These are phyloP conservation scores for Spizaetus ornatus DNA, from an alignment of 2,113 vertebrate species.

Conservation along the genomic window DNA sequence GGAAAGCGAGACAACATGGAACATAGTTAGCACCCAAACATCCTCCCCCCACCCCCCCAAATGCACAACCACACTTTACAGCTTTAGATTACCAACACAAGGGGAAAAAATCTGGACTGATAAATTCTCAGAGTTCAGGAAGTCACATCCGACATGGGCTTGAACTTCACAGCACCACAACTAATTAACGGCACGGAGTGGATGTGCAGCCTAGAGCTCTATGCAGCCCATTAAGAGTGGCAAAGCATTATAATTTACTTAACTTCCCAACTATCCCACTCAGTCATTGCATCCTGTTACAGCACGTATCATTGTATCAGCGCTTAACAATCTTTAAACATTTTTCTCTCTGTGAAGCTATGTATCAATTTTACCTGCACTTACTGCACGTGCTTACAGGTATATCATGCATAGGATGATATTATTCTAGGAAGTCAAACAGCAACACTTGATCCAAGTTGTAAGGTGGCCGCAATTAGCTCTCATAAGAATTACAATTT, in stretches of 20 bases:
- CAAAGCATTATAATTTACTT: not conserved
- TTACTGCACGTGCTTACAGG: not conserved
- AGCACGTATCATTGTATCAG: fast-evolving
- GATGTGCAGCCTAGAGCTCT: not conserved
- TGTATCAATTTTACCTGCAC: not conserved
- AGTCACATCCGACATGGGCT: fast-evolving
- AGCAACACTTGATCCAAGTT: slow-evolving; percentile 35
- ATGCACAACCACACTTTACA: not conserved
- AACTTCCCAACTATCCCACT: not conserved
- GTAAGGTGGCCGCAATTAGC: slow-evolving; percentile 48
- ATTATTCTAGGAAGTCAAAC: slow-evolving; percentile 51
- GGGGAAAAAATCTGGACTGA: not conserved
- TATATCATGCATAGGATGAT: not conserved
- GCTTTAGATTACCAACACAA: not conserved
- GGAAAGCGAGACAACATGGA: not conserved
- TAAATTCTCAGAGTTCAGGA: not conserved
- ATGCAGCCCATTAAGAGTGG: not conserved
- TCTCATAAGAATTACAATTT: slow-evolving; percentile 59
- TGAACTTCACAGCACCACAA: not conserved
- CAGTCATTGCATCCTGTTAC: not conserved
- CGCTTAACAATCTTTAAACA: not conserved
- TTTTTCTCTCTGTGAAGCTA: not conserved
- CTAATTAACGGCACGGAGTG: not conserved
- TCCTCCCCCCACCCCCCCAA: fast-evolving
- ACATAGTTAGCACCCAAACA: not conserved